phyloP scores from a whole-genome alignment of 1,140 invertebrate species.

The Diabrotica virgifera region DNA sequence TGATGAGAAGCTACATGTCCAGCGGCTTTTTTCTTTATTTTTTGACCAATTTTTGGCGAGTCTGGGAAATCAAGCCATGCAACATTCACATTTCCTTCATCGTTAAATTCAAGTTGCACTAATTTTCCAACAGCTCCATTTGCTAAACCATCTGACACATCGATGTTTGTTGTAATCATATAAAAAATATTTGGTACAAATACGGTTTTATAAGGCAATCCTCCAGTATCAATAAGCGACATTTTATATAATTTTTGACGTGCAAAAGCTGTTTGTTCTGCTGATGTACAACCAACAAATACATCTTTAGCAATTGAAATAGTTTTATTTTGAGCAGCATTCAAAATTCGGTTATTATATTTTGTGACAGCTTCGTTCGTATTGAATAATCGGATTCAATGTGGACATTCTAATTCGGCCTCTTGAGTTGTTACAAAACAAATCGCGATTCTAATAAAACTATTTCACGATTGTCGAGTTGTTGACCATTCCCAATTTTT shows the following conservation, averaged over 20 bases:
- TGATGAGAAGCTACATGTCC: neutral
- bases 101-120: conserved; percentile 38
- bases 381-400: conserved; percentile 33
- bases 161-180: conserved; percentile 46
- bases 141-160: conserved; percentile 43
- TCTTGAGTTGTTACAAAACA: too few relatives aligned
- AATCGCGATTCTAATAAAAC: conserved; percentile 33
- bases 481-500: conserved; percentile 38
- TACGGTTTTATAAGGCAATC: conserved; percentile 43
- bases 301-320: conserved; percentile 34
- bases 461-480: conserved; percentile 23
- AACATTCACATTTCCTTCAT: conserved; percentile 1
- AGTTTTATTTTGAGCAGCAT: conserved; percentile 32
- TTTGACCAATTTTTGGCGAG: neutral
- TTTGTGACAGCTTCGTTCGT: conserved; percentile 24
- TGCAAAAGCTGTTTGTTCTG: conserved; percentile 7
- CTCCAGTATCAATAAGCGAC: conserved; percentile 40
- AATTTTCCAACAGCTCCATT: conserved; percentile 46
- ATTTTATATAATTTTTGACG: conserved; percentile 43
- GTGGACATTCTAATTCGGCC: conserved; percentile 27
- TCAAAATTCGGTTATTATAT: conserved; percentile 32
- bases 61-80: neutral
- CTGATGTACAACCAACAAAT: conserved; percentile 9
- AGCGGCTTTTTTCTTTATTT: neutral
- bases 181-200: conserved; percentile 41